A percentile compares a stretch with the other conserved stretches of the same genome.
Evolutionary conservation across 1,140 invertebrate species (phyloP).

Genomic region (Dendrolimus kikuchii): DNA sequence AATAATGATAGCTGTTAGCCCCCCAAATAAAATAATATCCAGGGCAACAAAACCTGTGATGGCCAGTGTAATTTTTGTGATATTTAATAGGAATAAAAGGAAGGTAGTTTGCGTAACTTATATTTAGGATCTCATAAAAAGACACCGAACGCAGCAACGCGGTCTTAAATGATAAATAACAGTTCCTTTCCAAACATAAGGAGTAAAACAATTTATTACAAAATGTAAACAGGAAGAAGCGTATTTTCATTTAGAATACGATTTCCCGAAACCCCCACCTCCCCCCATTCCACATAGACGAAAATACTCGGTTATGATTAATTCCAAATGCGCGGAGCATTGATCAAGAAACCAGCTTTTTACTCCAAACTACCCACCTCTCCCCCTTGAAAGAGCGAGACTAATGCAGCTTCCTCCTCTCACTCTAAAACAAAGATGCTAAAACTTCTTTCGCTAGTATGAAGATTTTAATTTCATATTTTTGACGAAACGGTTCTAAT

Average conservation of each 20-base stretch:
- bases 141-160: too few species aligned
- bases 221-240: conserved; percentile 70
- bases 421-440: conserved; percentile 72
- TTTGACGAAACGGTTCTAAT: conserved; percentile 71
- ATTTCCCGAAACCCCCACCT: conserved; percentile 43
- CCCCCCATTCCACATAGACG: conserved; percentile 43
- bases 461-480: conserved; percentile 73
- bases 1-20: too few species aligned
- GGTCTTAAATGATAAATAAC: too few species aligned
- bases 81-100: too few species aligned
- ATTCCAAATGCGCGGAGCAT: conserved; percentile 67
- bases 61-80: too few species aligned
- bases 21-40: too few species aligned
- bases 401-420: conserved; percentile 62
- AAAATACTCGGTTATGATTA: conserved; percentile 72
- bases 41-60: too few species aligned
- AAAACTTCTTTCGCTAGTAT: conserved; percentile 72
- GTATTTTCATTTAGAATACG: conserved; percentile 71
- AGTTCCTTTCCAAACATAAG: background rate
- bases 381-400: conserved; percentile 43
- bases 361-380: conserved; percentile 65
- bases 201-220: conserved; percentile 69
- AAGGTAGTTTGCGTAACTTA: too few species aligned
- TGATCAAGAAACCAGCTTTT: conserved; percentile 69
- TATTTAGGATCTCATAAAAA: too few species aligned